A percentile compares a stretch with the other conserved stretches of the same genome.
Evolutionary conservation across 2,797 vertebrate genomes (phyloP).

Genomic region (Alauda arvensis): DNA sequence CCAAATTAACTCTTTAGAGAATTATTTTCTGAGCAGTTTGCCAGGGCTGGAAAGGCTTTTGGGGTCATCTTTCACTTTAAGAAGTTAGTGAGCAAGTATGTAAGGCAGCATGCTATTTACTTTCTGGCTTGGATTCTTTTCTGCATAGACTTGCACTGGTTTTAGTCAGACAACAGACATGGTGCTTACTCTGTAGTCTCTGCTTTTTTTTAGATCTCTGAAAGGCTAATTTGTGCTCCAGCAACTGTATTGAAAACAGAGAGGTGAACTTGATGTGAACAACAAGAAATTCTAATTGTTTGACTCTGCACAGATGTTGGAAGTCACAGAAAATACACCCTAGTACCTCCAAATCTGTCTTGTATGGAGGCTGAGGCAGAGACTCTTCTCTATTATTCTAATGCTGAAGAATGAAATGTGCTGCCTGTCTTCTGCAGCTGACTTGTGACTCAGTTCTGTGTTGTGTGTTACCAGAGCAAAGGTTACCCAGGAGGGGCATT

Average conservation of each 20-base stretch:
- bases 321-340: background rate
- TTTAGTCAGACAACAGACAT: background rate
- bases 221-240: background rate
- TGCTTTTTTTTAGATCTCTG: background rate
- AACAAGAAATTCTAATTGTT: background rate
- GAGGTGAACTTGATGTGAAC: background rate
- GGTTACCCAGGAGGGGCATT: background rate
- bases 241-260: background rate
- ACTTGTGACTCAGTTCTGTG: background rate
- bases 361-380: background rate
- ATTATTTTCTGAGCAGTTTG: background rate
- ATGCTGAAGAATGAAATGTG: background rate
- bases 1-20: background rate
- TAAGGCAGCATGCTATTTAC: background rate
- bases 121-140: constrained; percentile 22
- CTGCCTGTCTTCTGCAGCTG: background rate
- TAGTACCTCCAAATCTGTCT: background rate
- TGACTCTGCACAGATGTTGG: background rate
- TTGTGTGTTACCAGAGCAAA: background rate
- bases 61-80: background rate
- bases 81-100: background rate
- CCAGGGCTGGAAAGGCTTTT: background rate
- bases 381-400: background rate
- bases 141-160: background rate
- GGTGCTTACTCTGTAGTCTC: background rate